A percentile compares a stretch with the other conserved stretches of the same genome.
Evolutionary conservation across 2,888 invertebrate genomes (phyloP).

Genomic region (Ormyrus nitidulus): DNA sequence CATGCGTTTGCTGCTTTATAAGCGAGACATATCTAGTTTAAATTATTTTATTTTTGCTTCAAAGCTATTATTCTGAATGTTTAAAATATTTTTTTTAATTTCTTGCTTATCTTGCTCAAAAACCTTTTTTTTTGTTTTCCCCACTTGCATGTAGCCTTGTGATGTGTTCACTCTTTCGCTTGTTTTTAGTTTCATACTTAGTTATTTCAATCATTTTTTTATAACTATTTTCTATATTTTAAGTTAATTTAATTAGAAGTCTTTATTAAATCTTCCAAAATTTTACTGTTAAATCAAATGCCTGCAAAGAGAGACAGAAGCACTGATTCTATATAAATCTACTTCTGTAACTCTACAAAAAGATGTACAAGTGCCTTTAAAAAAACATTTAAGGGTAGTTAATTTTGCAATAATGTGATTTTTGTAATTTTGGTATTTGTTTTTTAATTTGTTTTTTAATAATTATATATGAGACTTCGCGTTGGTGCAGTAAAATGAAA

Average conservation of each 20-base stretch:
- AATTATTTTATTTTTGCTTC: conserved; percentile 1
- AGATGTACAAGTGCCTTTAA: too few species aligned
- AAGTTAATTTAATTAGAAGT: conserved; percentile 14
- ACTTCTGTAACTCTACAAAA: too few species aligned
- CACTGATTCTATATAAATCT: too few species aligned
- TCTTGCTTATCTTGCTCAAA: neutral
- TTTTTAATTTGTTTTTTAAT: too few species aligned
- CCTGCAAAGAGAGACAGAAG: too few species aligned
- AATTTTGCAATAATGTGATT: too few species aligned
- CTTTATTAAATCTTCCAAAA: too few species aligned
- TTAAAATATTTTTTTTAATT: neutral
- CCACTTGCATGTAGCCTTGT: conserved; percentile 24
- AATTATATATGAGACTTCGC: too few species aligned
- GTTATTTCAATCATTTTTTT: neutral
- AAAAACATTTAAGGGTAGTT: too few species aligned
- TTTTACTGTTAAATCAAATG: too few species aligned
- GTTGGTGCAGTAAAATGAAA: too few species aligned
- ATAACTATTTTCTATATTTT: neutral
- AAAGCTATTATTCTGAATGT: neutral
- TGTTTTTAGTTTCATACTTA: neutral
- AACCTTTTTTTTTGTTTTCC: neutral
- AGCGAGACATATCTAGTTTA: neutral
- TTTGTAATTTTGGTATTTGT: too few species aligned
- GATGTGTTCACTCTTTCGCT: neutral
- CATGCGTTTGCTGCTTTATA: conserved; percentile 28